phyloP scores from a whole-genome alignment of 2,888 invertebrate species.

The Autographa pulchrina region DNA sequence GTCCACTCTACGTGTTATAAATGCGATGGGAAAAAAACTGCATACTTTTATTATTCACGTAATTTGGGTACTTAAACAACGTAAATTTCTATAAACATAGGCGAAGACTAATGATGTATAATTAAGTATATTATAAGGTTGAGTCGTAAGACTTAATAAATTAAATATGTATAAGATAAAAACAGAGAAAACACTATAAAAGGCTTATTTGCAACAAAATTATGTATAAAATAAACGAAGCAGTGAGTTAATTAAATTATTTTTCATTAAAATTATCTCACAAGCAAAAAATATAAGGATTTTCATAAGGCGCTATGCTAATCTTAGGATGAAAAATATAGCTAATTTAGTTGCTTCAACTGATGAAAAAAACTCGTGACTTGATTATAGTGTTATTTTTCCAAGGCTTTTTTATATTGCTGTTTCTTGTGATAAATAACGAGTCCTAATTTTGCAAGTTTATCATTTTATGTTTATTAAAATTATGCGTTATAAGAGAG shows the following conservation, averaged over 20 bases:
- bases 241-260: conserved; percentile 28
- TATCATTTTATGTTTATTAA: neutral
- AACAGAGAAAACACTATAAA: no score
- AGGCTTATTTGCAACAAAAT: neutral
- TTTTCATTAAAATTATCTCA: conserved; percentile 40
- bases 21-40: no score
- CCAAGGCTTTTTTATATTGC: neutral
- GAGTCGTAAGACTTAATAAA: no score
- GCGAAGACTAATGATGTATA: no score
- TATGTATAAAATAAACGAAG: conserved; percentile 17
- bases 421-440: neutral
- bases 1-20: no score
- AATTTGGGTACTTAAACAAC: no score
- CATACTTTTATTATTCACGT: no score
- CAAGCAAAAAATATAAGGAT: conserved; percentile 23
- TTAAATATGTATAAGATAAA: no score
- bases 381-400: neutral
- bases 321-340: conserved; percentile 26
- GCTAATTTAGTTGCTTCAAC: conserved; percentile 14
- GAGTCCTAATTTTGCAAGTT: neutral
- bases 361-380: conserved; percentile 7
- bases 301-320: conserved; percentile 36
- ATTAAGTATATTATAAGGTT: no score
- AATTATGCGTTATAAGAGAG: no score
- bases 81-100: no score